Evolutionary conservation across 1,140 invertebrate genomes (phyloP).

Genomic region (Bemisia tabaci): DNA sequence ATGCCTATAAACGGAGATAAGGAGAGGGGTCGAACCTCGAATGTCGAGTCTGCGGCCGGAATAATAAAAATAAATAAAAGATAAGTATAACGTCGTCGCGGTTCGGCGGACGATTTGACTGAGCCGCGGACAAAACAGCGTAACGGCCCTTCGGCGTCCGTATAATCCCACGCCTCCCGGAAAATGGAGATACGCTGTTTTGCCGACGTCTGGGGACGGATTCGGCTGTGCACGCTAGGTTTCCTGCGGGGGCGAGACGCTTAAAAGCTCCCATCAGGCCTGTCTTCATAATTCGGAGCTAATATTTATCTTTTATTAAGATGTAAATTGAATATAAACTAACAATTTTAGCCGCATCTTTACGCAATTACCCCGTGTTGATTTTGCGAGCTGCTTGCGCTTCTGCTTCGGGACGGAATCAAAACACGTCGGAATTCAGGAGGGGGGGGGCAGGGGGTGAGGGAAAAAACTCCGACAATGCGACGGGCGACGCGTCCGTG

Average conservation of each 20-base stretch:
- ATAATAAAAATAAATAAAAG: conserved; percentile 1
- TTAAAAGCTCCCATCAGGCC: background rate
- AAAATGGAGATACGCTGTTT: too few species aligned
- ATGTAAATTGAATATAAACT: background rate
- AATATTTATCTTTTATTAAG: conserved; percentile 1
- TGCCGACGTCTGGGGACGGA: background rate
- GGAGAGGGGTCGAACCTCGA: background rate
- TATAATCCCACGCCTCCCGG: too few species aligned
- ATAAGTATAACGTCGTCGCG: background rate
- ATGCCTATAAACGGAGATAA: too few species aligned
- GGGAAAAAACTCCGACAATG: too few species aligned
- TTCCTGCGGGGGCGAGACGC: background rate
- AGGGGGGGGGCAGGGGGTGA: too few species aligned
- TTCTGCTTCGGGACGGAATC: too few species aligned
- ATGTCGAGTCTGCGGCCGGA: background rate
- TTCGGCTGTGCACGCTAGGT: background rate
- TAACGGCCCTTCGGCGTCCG: too few species aligned
- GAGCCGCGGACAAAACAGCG: too few species aligned
- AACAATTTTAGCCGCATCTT: background rate
- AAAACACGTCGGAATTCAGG: too few species aligned
- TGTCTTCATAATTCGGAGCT: background rate
- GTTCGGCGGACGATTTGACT: background rate
- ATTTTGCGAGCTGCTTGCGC: too few species aligned
- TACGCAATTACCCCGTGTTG: background rate
- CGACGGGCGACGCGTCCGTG: too few species aligned